Evolutionary conservation across 1,140 invertebrate genomes (phyloP).

Genomic region (Hestina assimilis): DNA sequence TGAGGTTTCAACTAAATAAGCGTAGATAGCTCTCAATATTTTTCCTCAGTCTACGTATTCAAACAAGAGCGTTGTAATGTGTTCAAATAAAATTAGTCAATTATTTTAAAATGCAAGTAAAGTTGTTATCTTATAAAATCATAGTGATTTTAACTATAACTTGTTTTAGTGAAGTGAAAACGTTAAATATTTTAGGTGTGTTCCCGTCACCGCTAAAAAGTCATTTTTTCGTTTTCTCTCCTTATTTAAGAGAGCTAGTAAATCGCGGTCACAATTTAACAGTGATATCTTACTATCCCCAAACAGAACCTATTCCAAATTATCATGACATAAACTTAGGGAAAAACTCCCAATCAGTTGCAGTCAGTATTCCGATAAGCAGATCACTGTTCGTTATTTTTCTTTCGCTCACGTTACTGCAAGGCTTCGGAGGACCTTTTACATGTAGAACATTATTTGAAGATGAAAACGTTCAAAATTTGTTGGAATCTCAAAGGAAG

Average conservation of each 20-base stretch:
- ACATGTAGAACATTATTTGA: constrained; percentile 65
- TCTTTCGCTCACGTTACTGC: neutral
- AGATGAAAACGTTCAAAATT: constrained; percentile 63
- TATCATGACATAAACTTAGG: constrained; percentile 80
- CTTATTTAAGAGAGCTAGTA: constrained; percentile 81
- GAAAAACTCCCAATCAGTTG: constrained; percentile 40
- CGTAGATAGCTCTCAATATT: neutral
- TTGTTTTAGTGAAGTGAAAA: constrained; percentile 25
- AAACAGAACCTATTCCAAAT: constrained; percentile 72
- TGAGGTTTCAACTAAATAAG: neutral
- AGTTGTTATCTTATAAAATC: neutral
- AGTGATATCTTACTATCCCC: constrained; percentile 83
- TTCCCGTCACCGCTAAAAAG: constrained; percentile 85
- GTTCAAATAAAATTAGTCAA: neutral
- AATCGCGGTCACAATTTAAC: constrained; percentile 85
- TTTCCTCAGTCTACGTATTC: neutral
- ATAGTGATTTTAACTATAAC: neutral
- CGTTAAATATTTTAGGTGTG: constrained; percentile 81
- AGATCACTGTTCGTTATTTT: constrained; percentile 17
- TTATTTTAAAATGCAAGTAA: neutral
- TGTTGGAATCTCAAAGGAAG: constrained; percentile 61
- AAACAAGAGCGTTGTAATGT: neutral
- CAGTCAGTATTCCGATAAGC: constrained; percentile 40
- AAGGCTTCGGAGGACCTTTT: constrained; percentile 23
- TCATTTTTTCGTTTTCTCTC: constrained; percentile 85